Evolutionary conservation across 2,888 invertebrate genomes (phyloP).

Genomic region (Ariolimax columbianus): DNA sequence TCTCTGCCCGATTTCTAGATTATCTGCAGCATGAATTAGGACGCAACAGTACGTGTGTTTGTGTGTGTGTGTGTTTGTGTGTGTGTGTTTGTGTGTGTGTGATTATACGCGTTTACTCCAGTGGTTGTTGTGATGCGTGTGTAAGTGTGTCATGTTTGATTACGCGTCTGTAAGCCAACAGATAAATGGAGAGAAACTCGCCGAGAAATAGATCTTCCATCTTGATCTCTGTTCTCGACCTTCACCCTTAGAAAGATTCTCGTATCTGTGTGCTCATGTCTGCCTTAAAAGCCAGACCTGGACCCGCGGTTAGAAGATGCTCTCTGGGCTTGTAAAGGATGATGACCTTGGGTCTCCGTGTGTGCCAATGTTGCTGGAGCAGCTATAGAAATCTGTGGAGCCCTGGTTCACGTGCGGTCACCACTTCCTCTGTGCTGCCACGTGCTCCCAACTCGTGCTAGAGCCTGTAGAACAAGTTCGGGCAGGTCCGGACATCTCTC

Average conservation of each 20-base stretch:
- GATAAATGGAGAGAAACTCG: not conserved
- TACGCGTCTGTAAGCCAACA: too few relatives aligned
- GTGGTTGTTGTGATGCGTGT: too few relatives aligned
- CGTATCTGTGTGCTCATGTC: not conserved
- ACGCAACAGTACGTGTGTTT: too few relatives aligned
- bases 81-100: constrained; percentile 26
- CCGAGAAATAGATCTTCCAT: not conserved
- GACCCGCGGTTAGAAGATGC: not conserved
- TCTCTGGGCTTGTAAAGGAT: not conserved
- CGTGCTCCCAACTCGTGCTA: not conserved
- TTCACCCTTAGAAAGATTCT: not conserved
- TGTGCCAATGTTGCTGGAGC: not conserved
- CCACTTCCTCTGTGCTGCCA: constrained; percentile 2
- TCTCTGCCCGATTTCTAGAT: too few relatives aligned
- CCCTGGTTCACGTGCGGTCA: not conserved
- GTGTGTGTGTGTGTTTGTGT: not conserved
- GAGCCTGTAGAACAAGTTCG: not conserved
- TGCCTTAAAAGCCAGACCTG: not conserved
- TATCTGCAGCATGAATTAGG: too few relatives aligned
- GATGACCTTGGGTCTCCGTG: not conserved
- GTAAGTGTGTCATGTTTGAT: too few relatives aligned
- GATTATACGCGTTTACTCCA: not conserved
- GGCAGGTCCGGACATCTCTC: constrained; percentile 2
- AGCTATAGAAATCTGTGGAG: not conserved
- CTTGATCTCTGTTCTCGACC: not conserved